Evolutionary conservation across 1,140 invertebrate species (phyloP), one percentile per base, ranked within the genome.

Genomic region (Hyposmocoma kahamanoa): DNA sequence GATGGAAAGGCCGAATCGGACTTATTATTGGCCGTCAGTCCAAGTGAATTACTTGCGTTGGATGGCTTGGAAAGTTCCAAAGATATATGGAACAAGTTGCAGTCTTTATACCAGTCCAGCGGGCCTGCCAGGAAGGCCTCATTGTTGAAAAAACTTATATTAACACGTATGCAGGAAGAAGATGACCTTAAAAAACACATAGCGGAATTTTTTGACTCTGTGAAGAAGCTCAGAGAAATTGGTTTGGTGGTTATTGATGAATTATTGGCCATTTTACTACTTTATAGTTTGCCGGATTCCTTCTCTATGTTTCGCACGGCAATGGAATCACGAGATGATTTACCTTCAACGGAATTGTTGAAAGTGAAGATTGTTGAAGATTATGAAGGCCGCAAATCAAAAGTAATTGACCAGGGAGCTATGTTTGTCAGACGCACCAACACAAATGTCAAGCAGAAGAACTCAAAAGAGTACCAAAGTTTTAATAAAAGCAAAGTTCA

Each of bases 181-280:
- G 59, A 62, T 39, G 55, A 62, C 18, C 38, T 61, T 1, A 32
- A 38, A 15, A 58, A 65, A 21, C 55, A 65, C 19, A 50, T 65
- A 26, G 10, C 52, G 22, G 55, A 65, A 46, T 65, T 61, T 41
- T 61, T 64, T 53, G 57, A 64, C 11, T 54, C 50, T 17, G 62
- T 60, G 1, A 59, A 63, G n/a, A 63, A 59, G 28, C 51, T 60
- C 1, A 57, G 53, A 60, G 57, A 63, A 56, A 59, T 60, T 32
- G 53, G 61, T n/a, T 57, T 63, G 13, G 24, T 54, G 0, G 61
- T 60, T 11, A 63, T 63, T 43, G 61, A 59, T 19, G 57, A 63
- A 54, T 22, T 59, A 22, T 38, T 62, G 9, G 56, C 59, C 0
- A 59, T 63, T 52, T 42, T 59, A 52, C 22, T 63, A 10, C 41